Evolutionary conservation across 2,888 invertebrate species (phyloP), one percentile per base, ranked within the genome.

Genomic region (Macropis europaea): DNA sequence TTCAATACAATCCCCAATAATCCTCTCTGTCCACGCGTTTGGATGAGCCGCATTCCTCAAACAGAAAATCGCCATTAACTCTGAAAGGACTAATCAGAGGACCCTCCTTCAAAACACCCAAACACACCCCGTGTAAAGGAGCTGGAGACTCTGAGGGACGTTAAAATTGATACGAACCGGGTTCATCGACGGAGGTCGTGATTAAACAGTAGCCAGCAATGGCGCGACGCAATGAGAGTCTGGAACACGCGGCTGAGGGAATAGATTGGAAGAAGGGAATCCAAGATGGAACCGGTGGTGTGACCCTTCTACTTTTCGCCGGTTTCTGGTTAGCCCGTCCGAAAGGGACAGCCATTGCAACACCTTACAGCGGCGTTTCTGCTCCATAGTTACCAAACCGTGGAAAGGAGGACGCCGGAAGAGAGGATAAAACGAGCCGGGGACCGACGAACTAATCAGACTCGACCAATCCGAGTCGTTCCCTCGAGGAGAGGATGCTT

Each of bases 381-480:
- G 47, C 57, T 47, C 53, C 53, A 63, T 68, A 79, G 74, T 83
- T 82, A 75, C 62, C 63, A 68, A 83, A 82, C 71, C 77, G 64
- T 48, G 63, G 53, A 72, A 74, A 69, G 70, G 68, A 77, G 62
- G 53, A 60, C 40, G 45, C 15, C 40, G 42, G 70, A 56, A 63
- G 47, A 57, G 59, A 74, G 81, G 77, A 82, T 82, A 82, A 84
- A 82, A 82, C 78, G 79, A 70, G 70, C 69, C 53, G 56, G 79
- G 75, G 77, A 84, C 83, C 83, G 72, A 80, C 83, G 81, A 88
- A 87, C 88, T 88, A 88, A 88, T 88, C 88, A 88, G 87, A 87
- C 87, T 86, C 84, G 81, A 82, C 86, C 86, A 87, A 87, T 86
- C 82, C 86, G 72, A 79, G 81, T 73, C 79, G 80, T 76, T 76